Conservation (phyloP, 1,140 invertebrate genomes). For the Ceratina australensis region DNA sequence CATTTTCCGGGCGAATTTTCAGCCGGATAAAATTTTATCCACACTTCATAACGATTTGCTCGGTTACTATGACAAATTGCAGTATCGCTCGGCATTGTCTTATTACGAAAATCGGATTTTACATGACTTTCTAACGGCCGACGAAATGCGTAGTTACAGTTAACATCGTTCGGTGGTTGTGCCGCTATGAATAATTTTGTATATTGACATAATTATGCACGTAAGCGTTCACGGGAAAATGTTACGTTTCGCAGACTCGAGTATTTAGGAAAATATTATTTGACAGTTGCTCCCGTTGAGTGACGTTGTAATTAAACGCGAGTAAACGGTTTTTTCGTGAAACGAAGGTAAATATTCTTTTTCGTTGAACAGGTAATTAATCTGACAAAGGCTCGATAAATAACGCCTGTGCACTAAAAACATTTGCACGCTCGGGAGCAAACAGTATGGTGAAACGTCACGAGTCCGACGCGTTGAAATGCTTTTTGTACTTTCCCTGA, state of each 20-base stretch:
- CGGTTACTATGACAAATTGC: not conserved
- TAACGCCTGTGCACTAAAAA: constrained; percentile 20
- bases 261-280: constrained; percentile 33
- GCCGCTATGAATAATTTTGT: constrained; percentile 19
- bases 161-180: constrained; percentile 20
- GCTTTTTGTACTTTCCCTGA: not conserved
- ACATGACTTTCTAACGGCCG: constrained; percentile 12
- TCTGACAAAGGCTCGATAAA: constrained; percentile 34
- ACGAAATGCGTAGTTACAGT: not conserved
- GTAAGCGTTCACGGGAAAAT: not conserved
- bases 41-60: constrained; percentile 46
- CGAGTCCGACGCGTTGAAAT: not conserved
- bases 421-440: constrained; percentile 25
- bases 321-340: constrained; percentile 27
- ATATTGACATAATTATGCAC: constrained; percentile 17
- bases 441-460: constrained; percentile 26
- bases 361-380: constrained; percentile 36
- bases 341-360: constrained; percentile 43
- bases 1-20: constrained; percentile 19
- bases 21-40: constrained; percentile 54
- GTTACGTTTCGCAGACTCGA: not conserved
- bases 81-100: too few relatives aligned
- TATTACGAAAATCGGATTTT: too few relatives aligned
- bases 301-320: constrained; percentile 38
- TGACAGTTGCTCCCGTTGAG: constrained; percentile 12